A percentile compares a stretch with the other conserved stretches of the same genome.
phyloP scores from a whole-genome alignment of 2,797 vertebrate species.

The Eupleurogrammus muticus region DNA sequence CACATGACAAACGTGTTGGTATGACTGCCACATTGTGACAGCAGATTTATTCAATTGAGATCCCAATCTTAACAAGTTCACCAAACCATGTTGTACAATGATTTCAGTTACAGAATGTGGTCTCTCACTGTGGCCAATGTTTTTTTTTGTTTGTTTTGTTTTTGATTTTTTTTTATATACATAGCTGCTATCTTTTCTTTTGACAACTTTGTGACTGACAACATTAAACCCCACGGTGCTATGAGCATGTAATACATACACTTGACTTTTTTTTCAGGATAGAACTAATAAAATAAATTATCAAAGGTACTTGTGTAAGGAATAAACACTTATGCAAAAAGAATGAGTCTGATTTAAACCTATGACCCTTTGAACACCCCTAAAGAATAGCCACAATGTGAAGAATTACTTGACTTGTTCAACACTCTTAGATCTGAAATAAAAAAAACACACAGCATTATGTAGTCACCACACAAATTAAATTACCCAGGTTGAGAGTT shows the following conservation, averaged over 20 bases:
- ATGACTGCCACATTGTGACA: constrained; percentile 50
- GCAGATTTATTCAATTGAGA: constrained; percentile 48
- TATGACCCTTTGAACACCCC: background rate
- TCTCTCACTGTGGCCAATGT: constrained; percentile 10
- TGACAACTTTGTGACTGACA: background rate
- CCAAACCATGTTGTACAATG: constrained; percentile 20
- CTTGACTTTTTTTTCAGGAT: background rate
- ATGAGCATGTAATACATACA: background rate
- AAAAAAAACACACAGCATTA: background rate
- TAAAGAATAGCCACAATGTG: background rate
- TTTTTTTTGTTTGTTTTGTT: too few species aligned
- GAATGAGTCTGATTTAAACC: background rate
- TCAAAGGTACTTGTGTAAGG: background rate
- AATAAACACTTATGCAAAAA: background rate
- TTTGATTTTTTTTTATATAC: too few species aligned
- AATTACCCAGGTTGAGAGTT: background rate
- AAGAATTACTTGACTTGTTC: background rate
- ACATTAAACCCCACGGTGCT: background rate
- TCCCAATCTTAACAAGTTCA: constrained; percentile 46
- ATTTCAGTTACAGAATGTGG: constrained; percentile 43
- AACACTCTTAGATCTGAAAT: background rate
- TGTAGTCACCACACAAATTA: constrained; percentile 9
- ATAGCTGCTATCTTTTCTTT: constrained; percentile 11
- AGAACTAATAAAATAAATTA: background rate
- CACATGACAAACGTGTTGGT: constrained; percentile 61